A percentile compares a stretch with the other conserved stretches of the same genome.
These are phyloP conservation scores for Gryllus bimaculatus DNA, from an alignment of 1,140 invertebrate species.

Conservation along the genomic window DNA sequence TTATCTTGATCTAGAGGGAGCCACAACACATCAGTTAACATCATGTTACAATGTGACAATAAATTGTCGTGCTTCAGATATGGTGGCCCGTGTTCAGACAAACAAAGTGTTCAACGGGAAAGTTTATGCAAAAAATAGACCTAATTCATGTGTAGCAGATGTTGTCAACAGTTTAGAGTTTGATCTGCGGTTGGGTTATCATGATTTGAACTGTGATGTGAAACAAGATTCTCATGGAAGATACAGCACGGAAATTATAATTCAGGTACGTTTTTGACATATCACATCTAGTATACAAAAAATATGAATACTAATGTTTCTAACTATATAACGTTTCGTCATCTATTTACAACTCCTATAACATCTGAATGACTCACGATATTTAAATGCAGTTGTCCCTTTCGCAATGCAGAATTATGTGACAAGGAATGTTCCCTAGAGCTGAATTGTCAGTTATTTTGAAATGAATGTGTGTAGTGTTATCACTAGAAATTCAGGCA, in stretches of 20 bases:
- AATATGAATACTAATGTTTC: neutral
- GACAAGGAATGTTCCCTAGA: no score
- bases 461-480: no score
- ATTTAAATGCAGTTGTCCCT: no score
- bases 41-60: constrained; percentile 44
- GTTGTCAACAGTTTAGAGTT: constrained; percentile 35
- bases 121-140: constrained; percentile 41
- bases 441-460: no score
- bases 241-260: constrained; percentile 35
- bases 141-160: constrained; percentile 41
- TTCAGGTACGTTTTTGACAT: constrained; percentile 25
- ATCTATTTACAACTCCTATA: no score
- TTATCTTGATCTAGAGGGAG: constrained; percentile 37
- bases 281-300: neutral
- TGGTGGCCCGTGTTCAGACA: constrained; percentile 40
- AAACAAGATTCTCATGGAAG: constrained; percentile 35
- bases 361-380: no score
- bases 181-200: constrained; percentile 35
- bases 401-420: no score
- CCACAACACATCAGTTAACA: constrained; percentile 40
- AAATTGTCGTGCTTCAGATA: constrained; percentile 39
- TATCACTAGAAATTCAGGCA: no score
- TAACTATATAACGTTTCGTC: no score
- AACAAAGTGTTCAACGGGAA: constrained; percentile 45
- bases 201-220: constrained; percentile 37